Evolutionary conservation across 1,140 invertebrate genomes (phyloP).

Genomic region (Drosophila athabasca): DNA sequence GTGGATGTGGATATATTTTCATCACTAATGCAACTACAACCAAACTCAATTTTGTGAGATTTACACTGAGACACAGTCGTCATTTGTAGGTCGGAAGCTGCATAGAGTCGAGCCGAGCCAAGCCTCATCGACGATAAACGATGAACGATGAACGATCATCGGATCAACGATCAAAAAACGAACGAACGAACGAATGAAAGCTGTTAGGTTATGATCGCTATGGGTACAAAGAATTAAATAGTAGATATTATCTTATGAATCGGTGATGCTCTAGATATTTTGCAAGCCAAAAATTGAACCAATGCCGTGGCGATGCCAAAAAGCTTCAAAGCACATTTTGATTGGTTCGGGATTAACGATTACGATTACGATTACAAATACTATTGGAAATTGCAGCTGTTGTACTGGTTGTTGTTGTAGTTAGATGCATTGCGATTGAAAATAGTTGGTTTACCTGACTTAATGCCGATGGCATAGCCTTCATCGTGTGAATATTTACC

Average conservation of each 20-base stretch:
- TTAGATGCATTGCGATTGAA: constrained; percentile 79
- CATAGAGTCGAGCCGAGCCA: neutral
- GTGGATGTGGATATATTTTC: constrained; percentile 49
- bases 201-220: constrained; percentile 42
- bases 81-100: constrained; percentile 9
- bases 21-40: constrained; percentile 80
- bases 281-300: constrained; percentile 15
- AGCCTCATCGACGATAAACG: constrained; percentile 27
- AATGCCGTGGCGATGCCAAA: constrained; percentile 8
- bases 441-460: constrained; percentile 83
- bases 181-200: constrained; percentile 40
- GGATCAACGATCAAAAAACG: constrained; percentile 6
- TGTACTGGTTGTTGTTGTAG: constrained; percentile 49
- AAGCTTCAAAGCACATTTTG: constrained; percentile 37
- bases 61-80: constrained; percentile 27
- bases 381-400: constrained; percentile 27
- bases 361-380: neutral
- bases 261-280: too few species aligned
- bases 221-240: constrained; percentile 40
- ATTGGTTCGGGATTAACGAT: constrained; percentile 12
- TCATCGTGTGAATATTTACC: constrained; percentile 84
- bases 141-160: constrained; percentile 39
- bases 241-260: neutral
- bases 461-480: constrained; percentile 83
- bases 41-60: constrained; percentile 59